phyloP scores from a whole-genome alignment of 2,888 invertebrate genomes.

The Pseudococcus longispinus region DNA sequence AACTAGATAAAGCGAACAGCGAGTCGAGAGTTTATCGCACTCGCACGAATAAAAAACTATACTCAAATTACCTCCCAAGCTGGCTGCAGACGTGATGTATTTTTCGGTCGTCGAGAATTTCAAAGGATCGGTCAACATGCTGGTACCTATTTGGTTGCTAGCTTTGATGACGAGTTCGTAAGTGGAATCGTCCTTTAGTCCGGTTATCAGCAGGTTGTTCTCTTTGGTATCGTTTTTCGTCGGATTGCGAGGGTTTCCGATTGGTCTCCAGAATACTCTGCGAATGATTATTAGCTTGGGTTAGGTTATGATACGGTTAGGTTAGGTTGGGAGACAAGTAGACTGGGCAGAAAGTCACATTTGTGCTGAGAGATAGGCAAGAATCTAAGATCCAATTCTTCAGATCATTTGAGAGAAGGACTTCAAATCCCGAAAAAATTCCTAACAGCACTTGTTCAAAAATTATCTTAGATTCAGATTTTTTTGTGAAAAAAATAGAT shows the following conservation, averaged over 20 bases:
- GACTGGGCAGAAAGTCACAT: too few relatives aligned
- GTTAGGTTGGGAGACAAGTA: neutral
- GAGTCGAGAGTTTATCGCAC: neutral
- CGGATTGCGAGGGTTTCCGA: slow-evolving; percentile 68
- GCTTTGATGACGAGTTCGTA: slow-evolving; percentile 86
- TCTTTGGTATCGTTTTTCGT: slow-evolving; percentile 76
- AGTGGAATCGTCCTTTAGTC: slow-evolving; percentile 74
- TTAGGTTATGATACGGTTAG: neutral
- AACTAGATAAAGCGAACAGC: neutral
- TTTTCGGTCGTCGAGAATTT: slow-evolving; percentile 79
- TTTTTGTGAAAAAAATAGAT: too few relatives aligned
- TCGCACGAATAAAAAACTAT: neutral
- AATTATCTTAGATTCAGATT: too few relatives aligned
- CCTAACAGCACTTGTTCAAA: too few relatives aligned
- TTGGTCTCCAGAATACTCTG: slow-evolving; percentile 79
- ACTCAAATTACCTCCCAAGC: slow-evolving; percentile 61
- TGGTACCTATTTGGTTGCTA: slow-evolving; percentile 79
- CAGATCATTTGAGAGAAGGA: too few relatives aligned
- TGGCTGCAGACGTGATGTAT: slow-evolving; percentile 73
- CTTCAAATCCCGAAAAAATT: too few relatives aligned
- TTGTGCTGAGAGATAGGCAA: too few relatives aligned
- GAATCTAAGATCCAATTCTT: too few relatives aligned
- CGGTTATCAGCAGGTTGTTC: slow-evolving; percentile 74
- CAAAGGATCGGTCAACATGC: slow-evolving; percentile 75
- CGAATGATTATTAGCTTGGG: neutral